Evolutionary conservation across 2,113 vertebrate genomes (phyloP).

Genomic region (Oreocharis arfaki): DNA sequence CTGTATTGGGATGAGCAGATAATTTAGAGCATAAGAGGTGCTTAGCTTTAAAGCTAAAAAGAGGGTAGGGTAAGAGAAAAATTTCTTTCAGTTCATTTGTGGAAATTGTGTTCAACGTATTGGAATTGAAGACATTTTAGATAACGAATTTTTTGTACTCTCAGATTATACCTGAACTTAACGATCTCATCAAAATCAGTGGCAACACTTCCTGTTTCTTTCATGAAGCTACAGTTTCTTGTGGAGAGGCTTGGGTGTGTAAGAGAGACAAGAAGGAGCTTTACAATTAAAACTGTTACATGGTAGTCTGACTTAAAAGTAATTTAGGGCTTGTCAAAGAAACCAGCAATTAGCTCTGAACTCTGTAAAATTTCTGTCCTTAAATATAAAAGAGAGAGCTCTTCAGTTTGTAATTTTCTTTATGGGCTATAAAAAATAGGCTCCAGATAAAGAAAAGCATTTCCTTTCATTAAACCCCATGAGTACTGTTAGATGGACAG

Average conservation of each 20-base stretch:
- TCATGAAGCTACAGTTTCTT: neutral
- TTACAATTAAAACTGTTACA: neutral
- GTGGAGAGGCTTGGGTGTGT: rapidly evolving
- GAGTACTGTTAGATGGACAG: neutral
- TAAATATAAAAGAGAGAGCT: neutral
- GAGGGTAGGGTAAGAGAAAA: neutral
- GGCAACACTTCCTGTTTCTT: neutral
- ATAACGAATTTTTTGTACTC: neutral
- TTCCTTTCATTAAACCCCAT: neutral
- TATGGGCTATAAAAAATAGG: neutral
- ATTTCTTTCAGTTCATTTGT: neutral
- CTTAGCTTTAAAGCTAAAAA: neutral
- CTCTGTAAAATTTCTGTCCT: neutral
- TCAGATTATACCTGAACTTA: neutral
- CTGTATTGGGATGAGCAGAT: neutral
- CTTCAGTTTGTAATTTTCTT: neutral
- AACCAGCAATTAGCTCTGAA: slow-evolving; percentile 16
- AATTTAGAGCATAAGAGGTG: neutral
- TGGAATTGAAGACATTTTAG: neutral
- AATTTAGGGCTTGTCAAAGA: neutral
- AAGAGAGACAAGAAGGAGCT: neutral
- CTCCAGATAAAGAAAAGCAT: neutral
- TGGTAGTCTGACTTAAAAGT: neutral
- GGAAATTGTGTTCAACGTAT: neutral
- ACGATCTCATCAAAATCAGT: neutral